Conservation (phyloP, 2,888 invertebrate species). For the Archips crataeganus region DNA sequence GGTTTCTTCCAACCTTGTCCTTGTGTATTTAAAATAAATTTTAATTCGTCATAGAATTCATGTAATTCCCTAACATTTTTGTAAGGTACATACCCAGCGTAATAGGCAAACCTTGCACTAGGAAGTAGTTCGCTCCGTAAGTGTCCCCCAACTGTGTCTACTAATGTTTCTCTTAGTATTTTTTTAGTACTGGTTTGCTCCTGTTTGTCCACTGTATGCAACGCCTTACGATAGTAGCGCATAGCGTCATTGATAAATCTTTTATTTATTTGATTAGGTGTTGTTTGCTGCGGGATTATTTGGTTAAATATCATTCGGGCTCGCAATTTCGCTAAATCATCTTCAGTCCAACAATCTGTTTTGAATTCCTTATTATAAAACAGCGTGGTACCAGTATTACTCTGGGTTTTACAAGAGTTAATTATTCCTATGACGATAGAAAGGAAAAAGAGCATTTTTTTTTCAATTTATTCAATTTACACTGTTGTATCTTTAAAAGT, state of each 20-base stretch:
- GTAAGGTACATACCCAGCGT: constrained; percentile 76
- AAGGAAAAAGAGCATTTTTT: constrained; percentile 66
- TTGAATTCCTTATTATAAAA: constrained; percentile 59
- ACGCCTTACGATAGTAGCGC: constrained; percentile 62
- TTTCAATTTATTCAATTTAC: neutral
- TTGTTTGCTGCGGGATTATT: constrained; percentile 58
- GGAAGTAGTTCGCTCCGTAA: constrained; percentile 72
- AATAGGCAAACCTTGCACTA: constrained; percentile 71
- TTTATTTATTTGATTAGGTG: constrained; percentile 64
- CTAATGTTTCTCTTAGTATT: constrained; percentile 66
- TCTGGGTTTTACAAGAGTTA: constrained; percentile 50
- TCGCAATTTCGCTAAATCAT: constrained; percentile 68
- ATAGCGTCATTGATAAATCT: constrained; percentile 64
- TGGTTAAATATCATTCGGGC: constrained; percentile 70
- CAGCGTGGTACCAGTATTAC: constrained; percentile 69
- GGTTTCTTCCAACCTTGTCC: constrained; percentile 74
- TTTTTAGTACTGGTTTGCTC: constrained; percentile 51
- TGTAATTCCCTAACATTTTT: constrained; percentile 64
- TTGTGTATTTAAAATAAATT: constrained; percentile 68
- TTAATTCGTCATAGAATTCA: constrained; percentile 64
- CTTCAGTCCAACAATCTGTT: constrained; percentile 68
- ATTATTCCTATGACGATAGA: constrained; percentile 59
- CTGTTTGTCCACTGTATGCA: constrained; percentile 53
- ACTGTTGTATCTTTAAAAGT: neutral
- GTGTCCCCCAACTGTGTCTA: constrained; percentile 75